Evolutionary conservation across 2,113 vertebrate species (phyloP).

Genomic region (Amphiprion ocellaris): DNA sequence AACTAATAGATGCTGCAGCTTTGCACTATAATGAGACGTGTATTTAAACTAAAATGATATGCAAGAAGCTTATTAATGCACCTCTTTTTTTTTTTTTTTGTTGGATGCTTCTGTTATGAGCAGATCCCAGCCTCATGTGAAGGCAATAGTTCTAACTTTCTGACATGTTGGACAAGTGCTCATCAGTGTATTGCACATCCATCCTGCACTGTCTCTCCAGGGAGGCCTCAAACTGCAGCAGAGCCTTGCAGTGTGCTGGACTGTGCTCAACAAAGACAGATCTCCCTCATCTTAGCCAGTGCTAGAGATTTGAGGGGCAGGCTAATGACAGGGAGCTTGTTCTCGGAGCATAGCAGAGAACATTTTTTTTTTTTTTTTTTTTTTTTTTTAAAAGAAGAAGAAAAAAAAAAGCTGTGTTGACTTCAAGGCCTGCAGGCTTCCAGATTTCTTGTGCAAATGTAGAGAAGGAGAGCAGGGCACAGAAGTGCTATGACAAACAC

Average conservation of each 20-base stretch:
- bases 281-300: conserved; percentile 51
- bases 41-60: background rate
- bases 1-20: background rate
- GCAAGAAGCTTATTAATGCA: background rate
- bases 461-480: conserved; percentile 8
- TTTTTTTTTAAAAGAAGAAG: too few relatives aligned
- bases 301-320: conserved; percentile 54
- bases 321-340: conserved; percentile 64
- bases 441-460: conserved; percentile 49
- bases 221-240: conserved; percentile 56
- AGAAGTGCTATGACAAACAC: conserved; percentile 11
- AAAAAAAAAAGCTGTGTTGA: conserved; percentile 37
- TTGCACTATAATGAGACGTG: background rate
- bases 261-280: conserved; percentile 63
- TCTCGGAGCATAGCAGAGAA: conserved; percentile 53
- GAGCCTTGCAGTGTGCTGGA: conserved; percentile 51
- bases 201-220: conserved; percentile 43
- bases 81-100: background rate
- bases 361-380: conserved; percentile 10
- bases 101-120: background rate
- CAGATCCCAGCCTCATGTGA: background rate
- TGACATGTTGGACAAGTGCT: conserved; percentile 71
- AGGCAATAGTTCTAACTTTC: conserved; percentile 53
- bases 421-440: conserved; percentile 54
- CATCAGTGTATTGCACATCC: conserved; percentile 66